Evolutionary conservation across 2,888 invertebrate species (phyloP).

Genomic region (Anaspis maculata): DNA sequence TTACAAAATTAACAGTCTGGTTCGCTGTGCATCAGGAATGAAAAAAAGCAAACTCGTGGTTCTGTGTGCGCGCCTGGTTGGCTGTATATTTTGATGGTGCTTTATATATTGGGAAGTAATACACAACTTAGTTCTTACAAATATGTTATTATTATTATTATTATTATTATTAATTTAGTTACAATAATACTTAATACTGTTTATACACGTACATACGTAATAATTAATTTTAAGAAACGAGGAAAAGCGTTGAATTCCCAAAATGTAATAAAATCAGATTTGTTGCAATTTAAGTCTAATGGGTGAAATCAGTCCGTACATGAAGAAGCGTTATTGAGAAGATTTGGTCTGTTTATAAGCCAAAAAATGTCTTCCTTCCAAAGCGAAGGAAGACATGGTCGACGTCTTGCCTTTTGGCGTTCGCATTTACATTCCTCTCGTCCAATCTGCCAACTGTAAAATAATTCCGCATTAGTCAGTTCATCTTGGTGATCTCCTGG

Average conservation of each 20-base stretch:
- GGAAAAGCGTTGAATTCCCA: slow-evolving; percentile 11
- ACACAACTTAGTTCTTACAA: no score
- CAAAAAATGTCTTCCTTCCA: slow-evolving; percentile 61
- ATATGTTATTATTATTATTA: slow-evolving; percentile 16
- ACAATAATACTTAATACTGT: slow-evolving; percentile 13
- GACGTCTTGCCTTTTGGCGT: slow-evolving; percentile 67
- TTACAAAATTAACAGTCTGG: no score
- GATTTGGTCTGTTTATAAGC: slow-evolving; percentile 13
- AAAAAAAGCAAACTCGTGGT: no score
- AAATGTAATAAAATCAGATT: slow-evolving; percentile 4
- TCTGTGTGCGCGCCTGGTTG: no score
- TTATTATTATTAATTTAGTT: slow-evolving; percentile 15
- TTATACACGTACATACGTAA: slow-evolving; percentile 7
- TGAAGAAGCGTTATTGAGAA: slow-evolving; percentile 12
- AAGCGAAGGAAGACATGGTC: slow-evolving; percentile 87
- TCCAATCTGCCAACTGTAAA: slow-evolving; percentile 20
- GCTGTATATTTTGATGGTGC: no score
- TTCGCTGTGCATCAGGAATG: no score
- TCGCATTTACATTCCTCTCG: slow-evolving; percentile 22
- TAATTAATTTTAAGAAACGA: slow-evolving; percentile 5
- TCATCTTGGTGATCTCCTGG: background rate
- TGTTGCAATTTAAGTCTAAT: slow-evolving; percentile 9
- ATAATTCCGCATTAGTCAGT: slow-evolving; percentile 12
- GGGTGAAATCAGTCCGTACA: slow-evolving; percentile 12
- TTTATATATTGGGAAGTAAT: no score